phyloP scores from a whole-genome alignment of 1,140 invertebrate species.

The Calliphora vicina region DNA sequence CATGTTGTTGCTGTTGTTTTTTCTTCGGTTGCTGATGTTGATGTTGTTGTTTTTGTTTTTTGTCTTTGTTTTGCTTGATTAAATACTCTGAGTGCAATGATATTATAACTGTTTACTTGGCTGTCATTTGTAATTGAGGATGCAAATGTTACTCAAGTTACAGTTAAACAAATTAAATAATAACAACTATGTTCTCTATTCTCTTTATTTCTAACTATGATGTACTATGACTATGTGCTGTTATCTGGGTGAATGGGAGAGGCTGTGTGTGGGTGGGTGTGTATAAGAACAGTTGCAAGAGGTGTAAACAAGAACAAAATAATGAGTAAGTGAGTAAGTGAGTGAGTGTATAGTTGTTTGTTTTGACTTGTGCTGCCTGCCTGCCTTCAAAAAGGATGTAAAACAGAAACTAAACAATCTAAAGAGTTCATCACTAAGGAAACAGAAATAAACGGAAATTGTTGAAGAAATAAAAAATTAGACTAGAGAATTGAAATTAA shows the following conservation, averaged over 20 bases:
- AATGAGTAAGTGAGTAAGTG: not conserved
- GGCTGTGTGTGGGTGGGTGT: no score
- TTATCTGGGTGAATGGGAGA: no score
- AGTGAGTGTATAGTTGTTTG: not conserved
- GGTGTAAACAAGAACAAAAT: not conserved
- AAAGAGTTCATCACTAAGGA: not conserved
- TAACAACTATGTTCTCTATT: not conserved
- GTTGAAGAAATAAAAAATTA: not conserved
- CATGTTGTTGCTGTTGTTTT: not conserved
- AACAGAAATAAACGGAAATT: not conserved
- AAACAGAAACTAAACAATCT: no score
- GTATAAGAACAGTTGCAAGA: not conserved
- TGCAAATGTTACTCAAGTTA: slow-evolving; percentile 21
- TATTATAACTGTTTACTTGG: not conserved
- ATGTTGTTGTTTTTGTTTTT: not conserved
- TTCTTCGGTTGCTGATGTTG: not conserved
- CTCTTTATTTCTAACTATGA: not conserved
- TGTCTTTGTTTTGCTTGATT: not conserved
- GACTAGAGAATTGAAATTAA: not conserved
- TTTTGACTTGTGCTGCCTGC: not conserved
- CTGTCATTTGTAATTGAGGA: slow-evolving; percentile 25
- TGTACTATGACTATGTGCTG: not conserved
- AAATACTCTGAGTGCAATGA: not conserved
- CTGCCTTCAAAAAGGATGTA: no score
- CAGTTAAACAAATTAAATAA: slow-evolving; percentile 13